Conservation (phyloP, 2,888 invertebrate genomes). For the Hypselothyrea guttata region DNA sequence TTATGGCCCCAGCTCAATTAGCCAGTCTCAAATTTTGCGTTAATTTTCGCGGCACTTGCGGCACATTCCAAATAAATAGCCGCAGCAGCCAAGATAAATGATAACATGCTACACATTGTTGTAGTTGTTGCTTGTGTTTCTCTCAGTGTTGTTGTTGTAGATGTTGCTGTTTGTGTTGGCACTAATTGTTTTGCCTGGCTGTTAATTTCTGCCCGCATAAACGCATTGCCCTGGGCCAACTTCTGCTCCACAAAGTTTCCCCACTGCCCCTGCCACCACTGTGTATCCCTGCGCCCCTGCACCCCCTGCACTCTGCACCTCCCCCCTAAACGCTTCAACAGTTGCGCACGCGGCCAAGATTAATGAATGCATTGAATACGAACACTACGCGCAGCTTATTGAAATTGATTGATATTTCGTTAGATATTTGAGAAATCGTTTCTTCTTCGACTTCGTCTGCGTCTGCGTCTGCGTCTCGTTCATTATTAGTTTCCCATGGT, state of each 20-base stretch:
- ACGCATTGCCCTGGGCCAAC: slow-evolving; percentile 68
- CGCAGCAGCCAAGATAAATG: slow-evolving; percentile 66
- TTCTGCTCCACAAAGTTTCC: slow-evolving; percentile 64
- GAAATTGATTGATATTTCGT: slow-evolving; percentile 72
- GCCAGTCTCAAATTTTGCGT: slow-evolving; percentile 61
- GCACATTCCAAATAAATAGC: slow-evolving; percentile 69
- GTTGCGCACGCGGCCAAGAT: slow-evolving; percentile 76
- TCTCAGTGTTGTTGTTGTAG: slow-evolving; percentile 30
- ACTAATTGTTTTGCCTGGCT: slow-evolving; percentile 71
- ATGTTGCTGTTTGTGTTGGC: slow-evolving; percentile 37
- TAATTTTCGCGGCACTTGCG: slow-evolving; percentile 74
- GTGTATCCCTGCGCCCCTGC: not conserved
- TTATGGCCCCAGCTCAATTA: slow-evolving; percentile 56
- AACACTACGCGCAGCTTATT: slow-evolving; percentile 37
- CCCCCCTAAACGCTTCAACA: slow-evolving; percentile 57
- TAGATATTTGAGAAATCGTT: slow-evolving; percentile 31
- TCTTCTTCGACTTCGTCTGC: slow-evolving; percentile 15
- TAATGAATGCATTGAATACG: slow-evolving; percentile 44
- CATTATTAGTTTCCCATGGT: slow-evolving; percentile 73
- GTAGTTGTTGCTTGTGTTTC: slow-evolving; percentile 18
- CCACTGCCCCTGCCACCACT: slow-evolving; percentile 4
- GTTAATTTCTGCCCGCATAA: slow-evolving; percentile 76
- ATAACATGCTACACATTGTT: slow-evolving; percentile 43
- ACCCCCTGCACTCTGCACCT: not conserved
- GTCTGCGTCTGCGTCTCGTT: no score